Percentiles rank a stretch among this genome's conserved stretches.
Evolutionary conservation across 2,888 invertebrate genomes (phyloP).

Genomic region (Synergus japonicus): DNA sequence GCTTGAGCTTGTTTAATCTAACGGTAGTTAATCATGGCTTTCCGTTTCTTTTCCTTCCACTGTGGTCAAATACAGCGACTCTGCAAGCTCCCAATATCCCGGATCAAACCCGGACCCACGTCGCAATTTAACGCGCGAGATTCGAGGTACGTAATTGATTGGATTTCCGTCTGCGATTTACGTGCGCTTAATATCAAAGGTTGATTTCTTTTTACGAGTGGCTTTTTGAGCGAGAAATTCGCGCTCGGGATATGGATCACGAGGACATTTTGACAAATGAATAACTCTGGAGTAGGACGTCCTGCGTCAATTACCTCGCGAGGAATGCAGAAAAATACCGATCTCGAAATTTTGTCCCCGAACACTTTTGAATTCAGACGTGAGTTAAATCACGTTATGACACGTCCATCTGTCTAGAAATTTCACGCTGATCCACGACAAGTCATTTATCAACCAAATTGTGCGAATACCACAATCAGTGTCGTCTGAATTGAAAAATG

Average conservation of each 20-base stretch:
- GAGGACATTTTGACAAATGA: conserved; percentile 34
- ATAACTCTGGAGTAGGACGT: conserved; percentile 33
- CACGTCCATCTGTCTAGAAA: conserved; percentile 33
- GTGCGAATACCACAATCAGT: conserved; percentile 30
- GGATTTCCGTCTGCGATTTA: conserved; percentile 38
- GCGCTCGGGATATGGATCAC: background rate
- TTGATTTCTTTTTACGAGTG: conserved; percentile 34
- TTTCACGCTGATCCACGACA: conserved; percentile 34
- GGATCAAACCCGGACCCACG: background rate
- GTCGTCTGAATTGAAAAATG: conserved; percentile 33
- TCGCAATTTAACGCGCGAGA: conserved; percentile 24
- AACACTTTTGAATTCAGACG: conserved; percentile 32
- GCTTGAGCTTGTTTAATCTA: conserved; percentile 32
- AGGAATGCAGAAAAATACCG: conserved; percentile 31
- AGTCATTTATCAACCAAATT: conserved; percentile 31
- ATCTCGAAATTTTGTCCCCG: conserved; percentile 24
- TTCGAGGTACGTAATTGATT: conserved; percentile 39
- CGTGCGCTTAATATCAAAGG: conserved; percentile 39
- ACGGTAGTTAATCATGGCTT: conserved; percentile 23
- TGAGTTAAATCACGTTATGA: conserved; percentile 23
- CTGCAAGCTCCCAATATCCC: conserved; percentile 23
- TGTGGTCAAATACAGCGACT: conserved; percentile 26
- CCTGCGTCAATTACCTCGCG: conserved; percentile 32
- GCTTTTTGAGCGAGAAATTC: background rate
- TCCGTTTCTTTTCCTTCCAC: conserved; percentile 6